Conservation (phyloP, 2,113 vertebrate genomes). For the Bos javanicus region DNA sequence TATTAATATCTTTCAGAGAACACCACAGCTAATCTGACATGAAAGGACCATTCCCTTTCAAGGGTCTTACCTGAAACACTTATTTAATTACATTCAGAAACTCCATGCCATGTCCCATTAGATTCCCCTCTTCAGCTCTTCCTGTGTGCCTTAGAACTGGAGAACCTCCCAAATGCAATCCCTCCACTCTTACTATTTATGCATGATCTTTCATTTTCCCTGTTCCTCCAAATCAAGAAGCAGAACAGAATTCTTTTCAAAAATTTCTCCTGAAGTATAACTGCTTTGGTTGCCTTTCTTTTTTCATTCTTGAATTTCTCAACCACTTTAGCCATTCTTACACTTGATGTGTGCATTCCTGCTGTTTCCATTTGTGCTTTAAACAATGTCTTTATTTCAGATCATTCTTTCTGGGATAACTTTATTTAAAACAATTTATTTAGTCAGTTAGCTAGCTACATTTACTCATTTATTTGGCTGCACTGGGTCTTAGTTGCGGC, state of each 20-base stretch:
- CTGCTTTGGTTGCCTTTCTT: neutral
- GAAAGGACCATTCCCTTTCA: neutral
- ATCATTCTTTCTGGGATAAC: neutral
- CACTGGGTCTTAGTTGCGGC: neutral
- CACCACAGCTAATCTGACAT: neutral
- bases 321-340: neutral
- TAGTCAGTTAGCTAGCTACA: neutral
- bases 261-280: neutral
- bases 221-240: neutral
- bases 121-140: neutral
- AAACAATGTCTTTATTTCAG: neutral
- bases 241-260: neutral
- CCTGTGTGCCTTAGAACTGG: neutral
- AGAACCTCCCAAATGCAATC: neutral
- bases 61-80: neutral
- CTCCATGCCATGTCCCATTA: neutral
- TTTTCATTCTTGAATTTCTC: neutral
- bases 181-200: neutral
- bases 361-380: neutral
- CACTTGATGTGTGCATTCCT: neutral
- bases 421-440: neutral
- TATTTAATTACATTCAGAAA: neutral
- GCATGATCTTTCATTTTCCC: neutral
- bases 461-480: neutral
- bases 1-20: neutral